Evolutionary conservation across 2,888 invertebrate genomes (phyloP).

Genomic region (Polyploca ridens): DNA sequence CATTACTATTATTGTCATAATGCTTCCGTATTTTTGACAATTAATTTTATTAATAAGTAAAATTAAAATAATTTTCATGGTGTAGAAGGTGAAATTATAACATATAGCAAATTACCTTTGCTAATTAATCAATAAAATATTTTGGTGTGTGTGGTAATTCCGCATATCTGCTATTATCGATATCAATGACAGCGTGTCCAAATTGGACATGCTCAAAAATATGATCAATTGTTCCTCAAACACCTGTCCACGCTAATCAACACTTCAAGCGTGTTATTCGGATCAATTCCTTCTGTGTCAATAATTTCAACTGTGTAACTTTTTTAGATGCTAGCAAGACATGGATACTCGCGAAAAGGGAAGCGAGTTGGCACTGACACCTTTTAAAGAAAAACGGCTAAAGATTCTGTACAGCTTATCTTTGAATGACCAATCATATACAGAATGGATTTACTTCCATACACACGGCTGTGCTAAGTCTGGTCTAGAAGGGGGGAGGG

Average conservation of each 20-base stretch:
- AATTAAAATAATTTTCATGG: too few species aligned
- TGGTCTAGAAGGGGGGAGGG: slow-evolving; percentile 49
- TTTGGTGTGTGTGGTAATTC: neutral
- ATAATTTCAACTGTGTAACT: neutral
- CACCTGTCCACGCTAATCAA: neutral
- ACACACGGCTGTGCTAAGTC: slow-evolving; percentile 33
- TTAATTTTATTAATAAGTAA: too few species aligned
- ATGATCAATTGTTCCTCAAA: neutral
- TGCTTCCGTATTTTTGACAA: neutral
- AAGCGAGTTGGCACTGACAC: neutral
- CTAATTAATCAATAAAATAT: too few species aligned
- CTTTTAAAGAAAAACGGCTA: slow-evolving; percentile 1
- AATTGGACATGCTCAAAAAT: neutral
- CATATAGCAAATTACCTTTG: too few species aligned
- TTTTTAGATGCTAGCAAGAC: neutral
- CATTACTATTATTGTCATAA: neutral
- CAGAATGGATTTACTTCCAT: slow-evolving; percentile 53
- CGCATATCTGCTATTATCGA: too few species aligned
- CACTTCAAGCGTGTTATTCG: neutral
- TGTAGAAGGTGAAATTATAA: too few species aligned
- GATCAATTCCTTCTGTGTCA: neutral
- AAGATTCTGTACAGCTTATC: neutral
- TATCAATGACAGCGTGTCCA: neutral
- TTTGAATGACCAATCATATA: slow-evolving; percentile 31
- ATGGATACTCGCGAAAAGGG: neutral